These are phyloP conservation scores for Rhabdophis nuchalis DNA, from an alignment of 2,797 vertebrate genomes.

Conservation along the genomic window DNA sequence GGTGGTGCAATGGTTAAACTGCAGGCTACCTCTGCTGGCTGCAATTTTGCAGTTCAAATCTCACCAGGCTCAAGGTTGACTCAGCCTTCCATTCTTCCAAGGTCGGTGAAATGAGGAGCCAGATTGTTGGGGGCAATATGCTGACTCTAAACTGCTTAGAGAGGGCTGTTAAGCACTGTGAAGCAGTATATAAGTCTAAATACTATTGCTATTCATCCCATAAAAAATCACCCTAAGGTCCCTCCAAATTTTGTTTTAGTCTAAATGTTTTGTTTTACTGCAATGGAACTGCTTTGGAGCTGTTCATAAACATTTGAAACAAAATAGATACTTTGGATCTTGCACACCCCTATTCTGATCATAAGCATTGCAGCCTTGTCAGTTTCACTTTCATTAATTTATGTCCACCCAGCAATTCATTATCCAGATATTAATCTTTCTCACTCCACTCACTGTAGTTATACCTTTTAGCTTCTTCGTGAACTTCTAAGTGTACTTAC, in stretches of 20 bases:
- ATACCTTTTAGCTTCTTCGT: background rate
- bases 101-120: too few species aligned
- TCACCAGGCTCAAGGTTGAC: too few species aligned
- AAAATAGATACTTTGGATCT: background rate
- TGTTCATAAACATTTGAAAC: background rate
- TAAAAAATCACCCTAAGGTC: background rate
- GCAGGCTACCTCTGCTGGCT: too few species aligned
- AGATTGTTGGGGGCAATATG: too few species aligned
- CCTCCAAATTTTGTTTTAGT: background rate
- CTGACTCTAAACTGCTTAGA: too few species aligned
- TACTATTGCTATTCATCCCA: background rate
- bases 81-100: too few species aligned
- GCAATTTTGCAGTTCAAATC: too few species aligned
- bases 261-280: background rate
- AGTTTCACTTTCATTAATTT: background rate
- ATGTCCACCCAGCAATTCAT: background rate
- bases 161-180: too few species aligned
- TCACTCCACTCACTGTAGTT: background rate
- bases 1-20: too few species aligned
- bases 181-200: too few species aligned
- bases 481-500: background rate
- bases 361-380: background rate
- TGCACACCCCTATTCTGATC: background rate
- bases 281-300: background rate
- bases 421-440: background rate